phyloP scores from a whole-genome alignment of 2,113 vertebrate species.

The Pseudorasbora parva region DNA sequence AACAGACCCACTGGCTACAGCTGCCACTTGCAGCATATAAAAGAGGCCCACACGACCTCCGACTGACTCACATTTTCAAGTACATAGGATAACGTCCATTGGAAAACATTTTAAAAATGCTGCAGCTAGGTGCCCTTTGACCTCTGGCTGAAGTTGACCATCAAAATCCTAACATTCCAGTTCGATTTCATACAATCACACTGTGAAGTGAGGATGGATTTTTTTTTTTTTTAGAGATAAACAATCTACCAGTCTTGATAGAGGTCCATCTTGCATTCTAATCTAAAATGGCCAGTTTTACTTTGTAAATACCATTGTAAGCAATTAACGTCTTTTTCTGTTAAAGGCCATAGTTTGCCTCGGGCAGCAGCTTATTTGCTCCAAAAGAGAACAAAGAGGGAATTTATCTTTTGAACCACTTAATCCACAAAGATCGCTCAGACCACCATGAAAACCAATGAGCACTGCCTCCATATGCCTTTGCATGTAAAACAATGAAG shows the following conservation, averaged over 20 bases:
- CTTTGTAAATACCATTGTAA: background rate
- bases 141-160: conserved; percentile 7
- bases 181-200: conserved; percentile 50
- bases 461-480: conserved; percentile 14
- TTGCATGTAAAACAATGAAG: background rate
- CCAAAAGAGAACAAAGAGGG: conserved; percentile 44
- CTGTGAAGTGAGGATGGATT: conserved; percentile 34
- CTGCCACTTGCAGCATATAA: conserved; percentile 53
- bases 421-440: conserved; percentile 35
- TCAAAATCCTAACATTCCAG: background rate
- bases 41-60: conserved; percentile 51
- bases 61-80: conserved; percentile 1
- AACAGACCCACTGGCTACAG: conserved; percentile 47
- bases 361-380: conserved; percentile 36
- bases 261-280: background rate
- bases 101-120: conserved; percentile 31
- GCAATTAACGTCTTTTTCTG: background rate
- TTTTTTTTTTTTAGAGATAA: conserved; percentile 38
- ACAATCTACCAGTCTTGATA: background rate
- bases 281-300: background rate
- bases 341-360: background rate
- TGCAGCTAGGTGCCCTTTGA: conserved; percentile 11
- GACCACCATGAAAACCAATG: conserved; percentile 39
- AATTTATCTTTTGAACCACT: conserved; percentile 46
- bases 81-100: background rate